Evolutionary conservation across 2,888 invertebrate species (phyloP), one percentile per base, ranked within the genome.

Genomic region (Caenorhabditis sp.): DNA sequence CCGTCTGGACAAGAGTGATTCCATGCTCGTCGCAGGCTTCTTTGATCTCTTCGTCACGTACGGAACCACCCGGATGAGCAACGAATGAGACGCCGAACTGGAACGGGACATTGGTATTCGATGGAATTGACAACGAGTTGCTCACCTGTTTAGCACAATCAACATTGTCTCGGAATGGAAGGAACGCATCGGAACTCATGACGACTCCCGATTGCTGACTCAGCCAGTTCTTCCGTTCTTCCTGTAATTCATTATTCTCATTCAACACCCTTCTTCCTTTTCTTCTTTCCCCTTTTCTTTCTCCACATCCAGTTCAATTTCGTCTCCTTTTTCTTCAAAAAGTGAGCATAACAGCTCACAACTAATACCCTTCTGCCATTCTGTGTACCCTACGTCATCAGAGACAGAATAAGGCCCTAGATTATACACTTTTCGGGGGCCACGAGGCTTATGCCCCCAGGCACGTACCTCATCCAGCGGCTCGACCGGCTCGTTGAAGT

Each of bases 111-210:
- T n/a, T n/a, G n/a, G n/a, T n/a, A n/a, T 11, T 40, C 9, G 40
- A 13, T 40, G 40, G 11, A 13, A 13, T 8, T 11, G 2, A 8
- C 40, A 40, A 40, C 13, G 13, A 60, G 20, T 15, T 9, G 9
- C 44, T 32, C 20, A 89, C 90, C 85, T 90, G 89, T 83, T 85
- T 88, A 32, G 88, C 90, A 65, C 88, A 88, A 92, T 98, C 98
- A 71, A 99, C 95, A 91, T 97, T 98, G 92, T 99, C 98, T 86
- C 97, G 94, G 94, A 98, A 98, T 32, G 98, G 98, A 93, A 99
- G 98, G 94, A 98, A 99, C 0, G 98, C 98, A 93, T 99, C 98
- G 0, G 98, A 98, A 18, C 96, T 96, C 24, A 98, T 94, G 3
- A 96, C 95, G 1, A 94, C 93, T n/a, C 95, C 95, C 82, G 94